Evolutionary conservation across 2,113 vertebrate genomes (phyloP), one percentile per base, ranked within the genome.

Genomic region (Urocitellus parryii): DNA sequence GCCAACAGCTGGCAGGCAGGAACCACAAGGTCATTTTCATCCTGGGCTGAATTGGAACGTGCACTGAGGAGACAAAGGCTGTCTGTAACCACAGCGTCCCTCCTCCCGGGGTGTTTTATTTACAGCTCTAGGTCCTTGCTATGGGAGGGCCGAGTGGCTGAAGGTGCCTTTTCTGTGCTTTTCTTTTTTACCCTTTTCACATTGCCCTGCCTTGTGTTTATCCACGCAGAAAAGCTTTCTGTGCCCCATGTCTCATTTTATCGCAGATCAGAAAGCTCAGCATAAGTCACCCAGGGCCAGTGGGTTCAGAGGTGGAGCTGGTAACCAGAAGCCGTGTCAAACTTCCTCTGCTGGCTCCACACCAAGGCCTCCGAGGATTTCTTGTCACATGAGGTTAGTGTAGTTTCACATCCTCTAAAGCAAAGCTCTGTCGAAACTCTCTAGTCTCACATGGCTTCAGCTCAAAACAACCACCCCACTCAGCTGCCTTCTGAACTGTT

Each of bases 1-100:
- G 97, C 94, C 96, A 97, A 95, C 97, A 97, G 97, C 97, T 97
- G 97, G 95, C 94, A 97, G 96, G 97, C 97, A 93, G 96, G 95
- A 97, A 80, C 86, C 58, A 56, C 96, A 89, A 92, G 94, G 95
- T 91, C 92, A 94, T 94, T 97, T 97, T 97, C 97, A 81, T 96
- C 96, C 89, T 67, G 72, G 90, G 79, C 65, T 80, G 89, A 95
- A 94, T 34, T 45, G 80, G 73, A 96, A 90, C 11, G 0, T 16
- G 34, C 68, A 56, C 70, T 81, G 48, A 27, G 65, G 90, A 94
- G 85, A 98, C 97, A 97, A 97, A 97, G 91, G 89, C 79, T 92
- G 91, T 96, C 96, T 97, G 96, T 96, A 70, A 95, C 29, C 53
- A 37, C 16, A 22, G 63, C 37, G 78, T 77, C 63, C 72, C 73